These are phyloP conservation scores for Amazona guildingii DNA, from an alignment of 2,113 vertebrate genomes.

Conservation along the genomic window DNA sequence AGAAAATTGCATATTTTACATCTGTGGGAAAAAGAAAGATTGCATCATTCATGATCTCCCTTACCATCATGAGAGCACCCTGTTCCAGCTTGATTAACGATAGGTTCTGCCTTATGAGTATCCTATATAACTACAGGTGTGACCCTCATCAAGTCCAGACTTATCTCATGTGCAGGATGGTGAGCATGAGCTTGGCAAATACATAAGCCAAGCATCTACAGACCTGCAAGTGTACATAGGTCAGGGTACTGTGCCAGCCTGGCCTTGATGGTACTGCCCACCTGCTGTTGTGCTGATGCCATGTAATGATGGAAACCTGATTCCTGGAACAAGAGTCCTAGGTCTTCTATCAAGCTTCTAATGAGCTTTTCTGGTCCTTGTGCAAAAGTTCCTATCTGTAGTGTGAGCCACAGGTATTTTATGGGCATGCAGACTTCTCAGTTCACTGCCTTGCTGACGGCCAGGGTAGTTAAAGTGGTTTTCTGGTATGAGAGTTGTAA, in stretches of 20 bases:
- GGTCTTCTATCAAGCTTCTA: not conserved
- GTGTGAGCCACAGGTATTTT: not conserved
- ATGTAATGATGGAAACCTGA: not conserved
- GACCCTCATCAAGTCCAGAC: not conserved
- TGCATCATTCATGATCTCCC: not conserved
- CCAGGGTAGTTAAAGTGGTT: not conserved
- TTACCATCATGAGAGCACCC: not conserved
- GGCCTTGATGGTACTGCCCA: accelerated
- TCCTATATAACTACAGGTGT: not conserved
- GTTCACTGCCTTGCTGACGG: not conserved
- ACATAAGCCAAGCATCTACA: not conserved
- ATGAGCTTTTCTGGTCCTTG: not conserved
- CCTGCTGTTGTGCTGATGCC: not conserved
- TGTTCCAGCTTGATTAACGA: not conserved
- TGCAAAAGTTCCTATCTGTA: not conserved
- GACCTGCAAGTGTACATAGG: not conserved
- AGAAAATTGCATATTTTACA: not conserved
- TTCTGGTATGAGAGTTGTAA: not conserved
- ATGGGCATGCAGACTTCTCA: not conserved
- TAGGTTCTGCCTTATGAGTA: not conserved
- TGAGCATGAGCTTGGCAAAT: not conserved
- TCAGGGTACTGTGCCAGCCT: not conserved
- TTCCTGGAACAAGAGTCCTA: not conserved
- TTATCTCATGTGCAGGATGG: not conserved
- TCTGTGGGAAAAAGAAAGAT: not conserved